phyloP scores from a whole-genome alignment of 2,113 vertebrate species.

The Tragelaphus strepsiceros region DNA sequence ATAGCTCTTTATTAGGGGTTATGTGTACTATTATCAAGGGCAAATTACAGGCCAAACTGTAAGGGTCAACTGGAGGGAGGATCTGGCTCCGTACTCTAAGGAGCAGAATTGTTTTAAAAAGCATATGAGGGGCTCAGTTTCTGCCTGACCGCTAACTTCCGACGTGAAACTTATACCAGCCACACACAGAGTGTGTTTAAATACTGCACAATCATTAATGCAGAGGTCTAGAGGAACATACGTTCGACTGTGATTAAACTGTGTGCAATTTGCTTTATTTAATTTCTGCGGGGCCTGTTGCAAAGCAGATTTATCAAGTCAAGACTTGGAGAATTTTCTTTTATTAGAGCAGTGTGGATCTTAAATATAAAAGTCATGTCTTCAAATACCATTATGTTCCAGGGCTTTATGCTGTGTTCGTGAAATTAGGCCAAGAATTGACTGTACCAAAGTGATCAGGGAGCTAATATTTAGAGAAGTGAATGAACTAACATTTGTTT shows the following conservation, averaged over 20 bases:
- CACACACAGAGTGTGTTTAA: background rate
- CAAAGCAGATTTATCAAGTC: background rate
- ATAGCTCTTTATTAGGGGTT: background rate
- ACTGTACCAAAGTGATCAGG: background rate
- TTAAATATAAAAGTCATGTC: background rate
- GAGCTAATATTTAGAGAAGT: background rate
- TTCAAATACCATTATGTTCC: background rate
- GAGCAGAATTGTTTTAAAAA: background rate
- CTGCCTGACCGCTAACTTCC: accelerated
- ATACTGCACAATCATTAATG: accelerated
- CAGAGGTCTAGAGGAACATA: no score
- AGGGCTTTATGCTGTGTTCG: background rate
- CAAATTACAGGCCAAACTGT: background rate
- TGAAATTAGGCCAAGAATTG: background rate
- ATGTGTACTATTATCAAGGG: background rate
- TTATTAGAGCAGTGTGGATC: background rate
- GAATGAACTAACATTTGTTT: background rate
- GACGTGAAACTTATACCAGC: accelerated
- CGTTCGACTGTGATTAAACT: background rate
- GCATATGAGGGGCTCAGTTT: background rate
- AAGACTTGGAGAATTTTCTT: background rate
- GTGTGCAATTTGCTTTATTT: background rate
- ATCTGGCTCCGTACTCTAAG: background rate
- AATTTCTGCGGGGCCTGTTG: background rate
- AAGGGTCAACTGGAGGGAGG: background rate